Evolutionary conservation across 2,888 invertebrate species (phyloP), one percentile per base, ranked within the genome.

Genomic region (Drosophila mettleri): DNA sequence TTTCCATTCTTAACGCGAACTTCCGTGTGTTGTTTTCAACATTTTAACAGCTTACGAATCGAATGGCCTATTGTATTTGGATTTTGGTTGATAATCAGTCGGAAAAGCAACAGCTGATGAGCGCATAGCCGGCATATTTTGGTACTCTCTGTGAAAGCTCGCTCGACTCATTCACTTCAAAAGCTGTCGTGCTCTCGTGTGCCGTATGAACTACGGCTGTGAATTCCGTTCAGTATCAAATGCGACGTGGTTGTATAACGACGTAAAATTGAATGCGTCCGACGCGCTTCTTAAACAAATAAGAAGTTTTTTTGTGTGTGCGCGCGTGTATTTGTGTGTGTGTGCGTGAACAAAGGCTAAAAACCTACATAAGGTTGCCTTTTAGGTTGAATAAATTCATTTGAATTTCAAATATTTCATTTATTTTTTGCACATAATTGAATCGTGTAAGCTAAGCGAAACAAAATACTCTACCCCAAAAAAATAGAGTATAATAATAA

Each of bases 211-310:
- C 33, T 49, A 34, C 41, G 51, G 43, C 31, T 45, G 49, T 38
- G 63, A 38, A 22, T 58, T 63, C 54, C 57, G 71, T 63, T 88
- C 79, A 90, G 90, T 90, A 71, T 72, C 71, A 75, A 83, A 71
- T 81, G 81, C 90, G 91, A 91, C 90, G 90, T 90, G 91, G 90
- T 90, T 90, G 90, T 91, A 76, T 89, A 86, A 88, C 86, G 85
- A 90, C 91, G 87, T 84, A 54, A 39, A 66, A 60, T 39, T 74
- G 29, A 64, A 51, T 64, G 69, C 74, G 62, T 78, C 10, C 73
- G 41, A 39, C 43, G 58, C 62, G 63, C 63, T 53, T 63, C 46
- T 57, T 29, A 10, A 54, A 60, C 20, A 34, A 51, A 34, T 64
- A 59, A 62, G 36, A 78, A 62, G 54, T 67, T 72, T 58, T 57